These are phyloP conservation scores for Drosophila serrata DNA, from an alignment of 1,140 invertebrate species.

Conservation along the genomic window DNA sequence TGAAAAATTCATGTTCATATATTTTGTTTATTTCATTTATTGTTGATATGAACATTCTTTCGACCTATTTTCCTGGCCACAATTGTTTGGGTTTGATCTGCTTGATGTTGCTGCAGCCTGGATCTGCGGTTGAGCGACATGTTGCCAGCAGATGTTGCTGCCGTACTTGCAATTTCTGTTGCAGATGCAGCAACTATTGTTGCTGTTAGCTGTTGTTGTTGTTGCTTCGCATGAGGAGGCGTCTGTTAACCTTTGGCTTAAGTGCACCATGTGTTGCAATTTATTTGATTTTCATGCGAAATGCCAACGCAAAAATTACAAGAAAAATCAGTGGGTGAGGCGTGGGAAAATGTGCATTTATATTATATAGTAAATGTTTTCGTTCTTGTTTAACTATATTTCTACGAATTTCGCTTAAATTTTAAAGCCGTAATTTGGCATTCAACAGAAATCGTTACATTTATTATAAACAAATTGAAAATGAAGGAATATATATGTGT, in stretches of 20 bases:
- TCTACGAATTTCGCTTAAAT: conserved; percentile 1
- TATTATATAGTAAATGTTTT: background rate
- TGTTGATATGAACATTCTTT: background rate
- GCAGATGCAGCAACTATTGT: conserved; percentile 5
- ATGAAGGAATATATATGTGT: background rate
- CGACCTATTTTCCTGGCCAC: background rate
- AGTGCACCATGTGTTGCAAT: conserved; percentile 54
- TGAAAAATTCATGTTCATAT: too few species aligned
- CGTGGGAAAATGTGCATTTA: conserved; percentile 23
- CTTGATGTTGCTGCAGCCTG: conserved; percentile 18
- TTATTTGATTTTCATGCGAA: conserved; percentile 55
- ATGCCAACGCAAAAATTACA: conserved; percentile 42
- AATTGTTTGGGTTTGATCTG: conserved; percentile 4
- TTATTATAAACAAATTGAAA: conserved; percentile 18
- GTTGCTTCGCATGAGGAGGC: conserved; percentile 15
- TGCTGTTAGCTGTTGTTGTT: conserved; percentile 10
- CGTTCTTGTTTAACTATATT: conserved; percentile 17
- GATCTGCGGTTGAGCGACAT: conserved; percentile 51
- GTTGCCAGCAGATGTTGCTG: conserved; percentile 63
- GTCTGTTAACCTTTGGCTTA: conserved; percentile 40
- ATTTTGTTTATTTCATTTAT: background rate
- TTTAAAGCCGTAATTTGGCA: background rate
- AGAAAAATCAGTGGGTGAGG: conserved; percentile 22
- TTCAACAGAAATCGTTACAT: conserved; percentile 15
- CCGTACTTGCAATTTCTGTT: conserved; percentile 13